Base-by-base conservation (phyloP, 2,113 vertebrate genomes). In the Mastomys natalensis region DNA sequence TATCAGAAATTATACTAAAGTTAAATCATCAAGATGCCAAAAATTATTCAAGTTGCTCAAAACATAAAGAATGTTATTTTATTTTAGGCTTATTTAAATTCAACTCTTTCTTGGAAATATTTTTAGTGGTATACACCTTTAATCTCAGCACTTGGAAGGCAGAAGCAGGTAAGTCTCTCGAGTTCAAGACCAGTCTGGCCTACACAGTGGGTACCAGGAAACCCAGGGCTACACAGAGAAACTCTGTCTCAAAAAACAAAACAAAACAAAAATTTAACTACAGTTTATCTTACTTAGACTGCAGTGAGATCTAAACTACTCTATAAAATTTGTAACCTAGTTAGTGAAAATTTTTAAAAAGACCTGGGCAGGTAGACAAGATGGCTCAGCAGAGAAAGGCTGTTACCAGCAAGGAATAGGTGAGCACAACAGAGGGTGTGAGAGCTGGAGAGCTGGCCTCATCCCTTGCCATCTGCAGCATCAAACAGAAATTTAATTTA, bases 71-170 rank as follows among this genome's bases (percentile, higher is more conserved):
- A 72, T 48, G 89, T 45, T 58, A 73, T 84, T 73, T 45, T 89
- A 66, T 45, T 48, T 89, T 70, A 86, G 31, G 2, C 78, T 40
- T 55, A 72, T 89, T 89, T 60, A 68, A 74, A 93, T 78, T 93
- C 89, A 93, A 77, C 87, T n/a, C 16, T 72, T 87, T 9, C 70
- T 90, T 80, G 89, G 70, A 92, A 96, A 68, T 68, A 85, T n/a
- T 92, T 87, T 93, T 73, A 37, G n/a, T 73, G 72, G n/a, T 4
- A 73, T 7, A 40, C 9, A 73, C n/a, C n/a, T 73, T 73, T 73
- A 72, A 73, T 73, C 72, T 22, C 21, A 73, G 72, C 9, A 73
- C 72, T 73, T 73, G n/a, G 72, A 19, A 73, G 72, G 19, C n/a
- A 73, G 72, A 40, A 3, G n/a, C n/a, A 43, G n/a, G 8, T 73